Base-by-base conservation (phyloP, 2,113 vertebrate species). In the Platycercus adscitus region DNA sequence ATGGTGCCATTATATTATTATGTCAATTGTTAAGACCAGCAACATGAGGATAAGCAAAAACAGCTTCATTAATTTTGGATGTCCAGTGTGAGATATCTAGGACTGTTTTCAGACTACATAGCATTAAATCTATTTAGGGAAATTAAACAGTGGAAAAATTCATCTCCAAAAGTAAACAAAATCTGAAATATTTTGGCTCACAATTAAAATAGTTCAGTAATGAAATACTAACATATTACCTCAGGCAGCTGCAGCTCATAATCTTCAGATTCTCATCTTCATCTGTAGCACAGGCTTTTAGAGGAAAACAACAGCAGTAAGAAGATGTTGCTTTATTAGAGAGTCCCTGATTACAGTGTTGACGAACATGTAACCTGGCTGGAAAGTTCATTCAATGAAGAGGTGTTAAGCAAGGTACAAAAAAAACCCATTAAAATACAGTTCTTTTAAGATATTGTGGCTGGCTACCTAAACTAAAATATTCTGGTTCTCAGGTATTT, bases 91-190 rank as follows among this genome's bases (percentile, higher is more conserved):
- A 83, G 71, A 35, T 61, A 79, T 49, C 63, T 75, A 84, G 29
- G 46, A 43, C 33, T 17, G 18, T 80, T 80, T 77, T 91, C 75
- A 83, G 70, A 63, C 70, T 82, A 16, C 39, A 55, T 19, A 86
- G 5, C 52, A 47, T 52, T 69, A 65, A 90, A 65, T 8, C 28
- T 94, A 80, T 96, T 92, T 72, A 89, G n/a, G 41, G 66, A 91
- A 93, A 85, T 94, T 94, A 93, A 96, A 95, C 91, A 93, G 66
- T 89, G 91, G 87, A 94, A 96, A 93, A 86, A 24, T 93, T 94
- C 50, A 35, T 17, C 70, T 91, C 55, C 31, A 65, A 47, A 94
- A 86, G 64, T 91, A 94, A 95, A 89, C 81, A 95, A 93, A 96
- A 91, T 89, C 63, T 55, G 46, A 86, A 93, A 79, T 88, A 83